Evolutionary conservation across 2,797 vertebrate species (phyloP).

Genomic region (Salmo trutta): DNA sequence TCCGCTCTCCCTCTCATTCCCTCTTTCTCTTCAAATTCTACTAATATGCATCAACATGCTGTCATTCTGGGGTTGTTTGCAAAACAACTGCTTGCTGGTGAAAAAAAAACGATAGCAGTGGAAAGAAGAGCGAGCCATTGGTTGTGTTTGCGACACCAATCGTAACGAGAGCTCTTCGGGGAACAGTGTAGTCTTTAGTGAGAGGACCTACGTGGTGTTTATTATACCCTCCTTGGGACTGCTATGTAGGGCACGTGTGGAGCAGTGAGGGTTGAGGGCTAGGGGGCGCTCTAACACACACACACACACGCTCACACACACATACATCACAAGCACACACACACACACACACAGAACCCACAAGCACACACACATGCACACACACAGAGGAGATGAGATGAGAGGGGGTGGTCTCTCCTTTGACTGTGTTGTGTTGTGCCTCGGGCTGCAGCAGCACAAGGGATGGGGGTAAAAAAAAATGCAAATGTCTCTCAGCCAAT

Average conservation of each 20-base stretch:
- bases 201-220: slow-evolving; percentile 66
- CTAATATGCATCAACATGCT: slow-evolving; percentile 56
- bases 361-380: slow-evolving; percentile 5
- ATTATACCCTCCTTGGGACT: slow-evolving; percentile 79
- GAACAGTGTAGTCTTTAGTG: slow-evolving; percentile 75
- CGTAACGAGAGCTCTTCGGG: slow-evolving; percentile 67
- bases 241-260: slow-evolving; percentile 78
- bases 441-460: slow-evolving; percentile 68
- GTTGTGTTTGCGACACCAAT: slow-evolving; percentile 62
- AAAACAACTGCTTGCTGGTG: slow-evolving; percentile 46
- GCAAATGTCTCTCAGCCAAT: slow-evolving; percentile 70
- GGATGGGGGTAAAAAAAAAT: slow-evolving; percentile 72
- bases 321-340: slow-evolving; percentile 1
- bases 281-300: slow-evolving; percentile 65
- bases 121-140: slow-evolving; percentile 41
- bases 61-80: slow-evolving; percentile 59
- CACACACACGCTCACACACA: slow-evolving; percentile 36
- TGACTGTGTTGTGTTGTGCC: slow-evolving; percentile 63
- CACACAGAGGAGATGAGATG: slow-evolving; percentile 63
- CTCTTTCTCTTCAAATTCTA: slow-evolving; percentile 8
- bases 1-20: slow-evolving; percentile 9
- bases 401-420: slow-evolving; percentile 57
- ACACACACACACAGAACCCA: slow-evolving; percentile 26
- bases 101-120: slow-evolving; percentile 2
- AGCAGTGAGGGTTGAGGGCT: slow-evolving; percentile 56